phyloP scores from a whole-genome alignment of 2,797 vertebrate species.

The Columba guinea region DNA sequence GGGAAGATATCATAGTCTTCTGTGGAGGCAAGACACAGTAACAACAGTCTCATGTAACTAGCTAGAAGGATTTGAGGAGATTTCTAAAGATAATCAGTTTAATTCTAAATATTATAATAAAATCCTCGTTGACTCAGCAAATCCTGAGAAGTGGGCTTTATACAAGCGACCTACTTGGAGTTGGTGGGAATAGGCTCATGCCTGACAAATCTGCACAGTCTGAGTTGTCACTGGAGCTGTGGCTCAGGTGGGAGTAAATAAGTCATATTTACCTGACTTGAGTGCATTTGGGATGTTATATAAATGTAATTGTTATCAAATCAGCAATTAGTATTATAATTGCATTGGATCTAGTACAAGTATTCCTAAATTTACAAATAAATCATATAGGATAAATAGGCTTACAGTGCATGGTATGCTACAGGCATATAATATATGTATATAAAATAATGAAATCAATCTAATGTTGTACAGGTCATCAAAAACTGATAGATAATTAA shows the following conservation, averaged over 20 bases:
- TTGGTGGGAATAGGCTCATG: not conserved
- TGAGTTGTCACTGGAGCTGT: not conserved
- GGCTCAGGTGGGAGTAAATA: not conserved
- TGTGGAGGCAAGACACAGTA: not conserved
- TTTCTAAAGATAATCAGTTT: slow-evolving; percentile 28
- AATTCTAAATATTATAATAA: slow-evolving; percentile 1
- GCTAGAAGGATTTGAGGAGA: slow-evolving; percentile 1
- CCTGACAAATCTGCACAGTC: not conserved
- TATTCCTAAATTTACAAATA: not conserved
- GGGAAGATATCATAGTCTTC: not conserved
- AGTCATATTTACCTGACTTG: not conserved
- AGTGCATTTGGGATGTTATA: not conserved
- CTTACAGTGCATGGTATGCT: not conserved
- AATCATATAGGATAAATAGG: not conserved
- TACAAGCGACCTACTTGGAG: not conserved
- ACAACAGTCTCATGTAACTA: not conserved
- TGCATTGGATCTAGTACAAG: not conserved
- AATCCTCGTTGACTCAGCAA: not conserved
- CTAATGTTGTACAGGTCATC: not conserved
- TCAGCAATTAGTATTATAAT: not conserved
- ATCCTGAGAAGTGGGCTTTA: not conserved
- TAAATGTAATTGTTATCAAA: not conserved
- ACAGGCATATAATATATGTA: not conserved
- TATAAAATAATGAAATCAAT: not conserved
- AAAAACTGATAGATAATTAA: not conserved